Base-by-base conservation (phyloP, 2,888 invertebrate species). In the Oscheius sp. region DNA sequence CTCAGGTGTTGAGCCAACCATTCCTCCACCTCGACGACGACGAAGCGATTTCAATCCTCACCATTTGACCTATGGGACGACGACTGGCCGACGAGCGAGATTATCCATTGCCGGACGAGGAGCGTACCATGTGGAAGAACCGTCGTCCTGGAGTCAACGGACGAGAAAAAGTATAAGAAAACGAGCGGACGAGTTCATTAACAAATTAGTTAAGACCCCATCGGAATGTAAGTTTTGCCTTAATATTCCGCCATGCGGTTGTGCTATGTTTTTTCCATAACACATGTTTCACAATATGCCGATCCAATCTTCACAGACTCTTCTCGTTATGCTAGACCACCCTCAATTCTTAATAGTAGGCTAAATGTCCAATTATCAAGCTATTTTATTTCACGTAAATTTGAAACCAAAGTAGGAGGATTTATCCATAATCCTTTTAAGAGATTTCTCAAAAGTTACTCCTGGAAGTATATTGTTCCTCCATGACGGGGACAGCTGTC, bases 91-190 rank as follows among this genome's bases (percentile, higher is more conserved):
- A 17, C 24, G 44, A n/a, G 59, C 59, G 28, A 24, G 59, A 17
- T 28, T 59, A 2, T 59, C 59, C n/a, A 44, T 59, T 44, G 59
- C 59, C 30, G 59, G 59, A 5, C 41, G 59, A 59, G 59, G 59
- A 44, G 59, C 59, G 6, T 59, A 44, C 20, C 41, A 41, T 44
- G 41, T 59, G 3, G 59, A 59, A 24, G 59, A 59, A 17, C 24
- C 59, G 5, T 26, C 41, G 12, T 59, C 59, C 12, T 59, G 59
- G 59, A 59, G 24, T 26, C 44, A 59, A 22, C 12, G 44, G 20
- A 59, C 59, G 14, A 26, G 62, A 32, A 62, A 49, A 47, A 62
- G 62, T 47, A 47, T 62, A 8, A 62, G 49, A 62, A 62, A 30
- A 44, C 30, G 33, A 62, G 49, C 62, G n/a, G 62, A 62, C 24